phyloP scores from a whole-genome alignment of 2,888 invertebrate species.

The Xiphydria camelus region DNA sequence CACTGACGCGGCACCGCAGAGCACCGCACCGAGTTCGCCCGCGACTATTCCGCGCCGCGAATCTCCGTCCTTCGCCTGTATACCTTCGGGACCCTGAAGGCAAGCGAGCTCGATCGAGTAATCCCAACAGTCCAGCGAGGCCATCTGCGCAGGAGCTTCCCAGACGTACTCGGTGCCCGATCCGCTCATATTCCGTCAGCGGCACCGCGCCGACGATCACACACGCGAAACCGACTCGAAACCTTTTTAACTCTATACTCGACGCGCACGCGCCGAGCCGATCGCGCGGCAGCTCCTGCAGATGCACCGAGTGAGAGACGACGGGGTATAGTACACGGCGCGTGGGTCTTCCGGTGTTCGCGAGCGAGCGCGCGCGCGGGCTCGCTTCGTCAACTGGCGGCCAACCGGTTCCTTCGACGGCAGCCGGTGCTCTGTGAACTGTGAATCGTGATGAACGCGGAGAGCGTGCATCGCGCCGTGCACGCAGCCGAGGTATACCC shows the following conservation, averaged over 20 bases:
- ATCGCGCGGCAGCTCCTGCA: neutral
- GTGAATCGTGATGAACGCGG: constrained; percentile 35
- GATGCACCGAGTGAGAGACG: neutral
- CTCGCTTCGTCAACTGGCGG: constrained; percentile 13
- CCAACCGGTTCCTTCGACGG: constrained; percentile 46
- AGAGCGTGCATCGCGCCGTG: constrained; percentile 36
- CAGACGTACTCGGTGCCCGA: constrained; percentile 54
- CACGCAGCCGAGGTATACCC: no score
- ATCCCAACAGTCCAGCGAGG: constrained; percentile 82
- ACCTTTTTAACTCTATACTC: no score
- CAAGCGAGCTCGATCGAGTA: constrained; percentile 83
- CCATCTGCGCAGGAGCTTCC: constrained; percentile 60
- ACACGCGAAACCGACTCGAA: no score
- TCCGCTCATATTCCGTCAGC: constrained; percentile 43
- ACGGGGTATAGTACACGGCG: constrained; percentile 15
- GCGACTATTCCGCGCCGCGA: constrained; percentile 3
- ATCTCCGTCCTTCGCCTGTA: constrained; percentile 11
- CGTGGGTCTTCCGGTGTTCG: no score
- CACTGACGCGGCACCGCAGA: constrained; percentile 13
- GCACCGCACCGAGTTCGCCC: constrained; percentile 9
- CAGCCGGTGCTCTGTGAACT: constrained; percentile 47
- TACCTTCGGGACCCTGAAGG: constrained; percentile 77
- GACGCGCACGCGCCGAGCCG: no score
- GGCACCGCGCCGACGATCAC: no score
- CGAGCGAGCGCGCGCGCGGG: no score